Conservation (phyloP, 2,797 vertebrate species). For the Takifugu ocellatus region DNA sequence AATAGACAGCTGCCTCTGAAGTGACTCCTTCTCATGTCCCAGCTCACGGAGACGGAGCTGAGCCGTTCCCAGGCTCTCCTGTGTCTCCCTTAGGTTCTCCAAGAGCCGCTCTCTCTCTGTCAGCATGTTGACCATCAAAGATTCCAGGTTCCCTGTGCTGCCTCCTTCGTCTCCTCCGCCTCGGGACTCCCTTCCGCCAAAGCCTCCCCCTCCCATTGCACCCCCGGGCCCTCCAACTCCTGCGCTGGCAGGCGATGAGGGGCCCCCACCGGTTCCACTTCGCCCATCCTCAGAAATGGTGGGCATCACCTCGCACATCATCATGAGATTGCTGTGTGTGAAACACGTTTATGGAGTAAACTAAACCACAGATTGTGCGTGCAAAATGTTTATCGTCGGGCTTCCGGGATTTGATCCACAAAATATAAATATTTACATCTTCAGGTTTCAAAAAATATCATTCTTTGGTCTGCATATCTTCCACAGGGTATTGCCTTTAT, state of each 20-base stretch:
- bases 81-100: conserved; percentile 88
- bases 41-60: conserved; percentile 87
- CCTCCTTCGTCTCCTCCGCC: conserved; percentile 82
- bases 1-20: conserved; percentile 86
- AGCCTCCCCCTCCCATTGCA: conserved; percentile 59
- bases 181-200: conserved; percentile 55
- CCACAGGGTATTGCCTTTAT: conserved; percentile 48
- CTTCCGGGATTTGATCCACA: conserved; percentile 42
- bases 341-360: conserved; percentile 27
- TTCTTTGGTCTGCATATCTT: conserved; percentile 53
- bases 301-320: conserved; percentile 97
- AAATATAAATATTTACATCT: conserved; percentile 64
- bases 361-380: conserved; percentile 41
- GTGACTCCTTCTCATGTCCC: conserved; percentile 87
- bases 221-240: conserved; percentile 59
- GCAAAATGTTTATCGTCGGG: conserved; percentile 40
- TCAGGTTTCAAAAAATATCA: conserved; percentile 56
- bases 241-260: conserved; percentile 60
- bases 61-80: conserved; percentile 84
- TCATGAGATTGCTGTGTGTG: conserved; percentile 71
- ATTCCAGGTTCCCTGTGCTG: conserved; percentile 88
- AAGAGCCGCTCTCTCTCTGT: conserved; percentile 87
- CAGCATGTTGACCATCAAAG: conserved; percentile 94
- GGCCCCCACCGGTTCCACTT: conserved; percentile 69
- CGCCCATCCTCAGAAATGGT: conserved; percentile 92